phyloP scores from a whole-genome alignment of 2,797 vertebrate species.

The Lycodopsis pacificus region DNA sequence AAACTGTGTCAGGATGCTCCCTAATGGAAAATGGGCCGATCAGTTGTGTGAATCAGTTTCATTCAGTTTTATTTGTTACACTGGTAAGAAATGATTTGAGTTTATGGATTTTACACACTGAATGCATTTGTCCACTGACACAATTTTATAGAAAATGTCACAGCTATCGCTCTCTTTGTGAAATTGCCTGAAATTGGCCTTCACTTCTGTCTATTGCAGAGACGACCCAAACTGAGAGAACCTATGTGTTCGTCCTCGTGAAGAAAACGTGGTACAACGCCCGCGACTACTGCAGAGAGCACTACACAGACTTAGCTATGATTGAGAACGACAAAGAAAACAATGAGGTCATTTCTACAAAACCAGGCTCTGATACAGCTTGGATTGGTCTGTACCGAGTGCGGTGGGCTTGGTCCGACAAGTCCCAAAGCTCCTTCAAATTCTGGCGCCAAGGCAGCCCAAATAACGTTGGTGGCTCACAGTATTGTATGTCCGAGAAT shows the following conservation, averaged over 20 bases:
- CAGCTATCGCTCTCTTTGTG: not conserved
- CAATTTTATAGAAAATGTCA: not conserved
- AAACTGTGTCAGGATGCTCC: not conserved
- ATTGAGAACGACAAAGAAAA: constrained; percentile 14
- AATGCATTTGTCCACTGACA: not conserved
- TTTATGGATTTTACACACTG: not conserved
- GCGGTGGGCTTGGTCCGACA: constrained; percentile 37
- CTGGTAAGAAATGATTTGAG: not conserved
- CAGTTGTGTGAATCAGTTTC: fast-evolving
- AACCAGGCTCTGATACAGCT: fast-evolving
- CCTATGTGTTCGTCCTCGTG: not conserved
- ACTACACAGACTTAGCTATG: constrained; percentile 37
- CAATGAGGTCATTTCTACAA: not conserved
- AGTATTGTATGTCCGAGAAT: fast-evolving
- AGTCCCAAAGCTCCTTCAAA: constrained; percentile 17
- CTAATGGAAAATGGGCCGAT: not conserved
- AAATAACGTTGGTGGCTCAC: fast-evolving
- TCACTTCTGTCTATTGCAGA: constrained; percentile 3
- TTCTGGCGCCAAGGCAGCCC: fast-evolving
- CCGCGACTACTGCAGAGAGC: constrained; percentile 12
- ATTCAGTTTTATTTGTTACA: not conserved
- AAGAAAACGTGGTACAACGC: not conserved
- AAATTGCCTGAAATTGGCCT: too few species aligned
- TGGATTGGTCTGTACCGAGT: constrained; percentile 42
- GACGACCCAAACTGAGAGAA: not conserved